Percentiles rank a stretch among this genome's conserved stretches.
Evolutionary conservation across 2,797 vertebrate genomes (phyloP).

Genomic region (Peromyscus nudipes): DNA sequence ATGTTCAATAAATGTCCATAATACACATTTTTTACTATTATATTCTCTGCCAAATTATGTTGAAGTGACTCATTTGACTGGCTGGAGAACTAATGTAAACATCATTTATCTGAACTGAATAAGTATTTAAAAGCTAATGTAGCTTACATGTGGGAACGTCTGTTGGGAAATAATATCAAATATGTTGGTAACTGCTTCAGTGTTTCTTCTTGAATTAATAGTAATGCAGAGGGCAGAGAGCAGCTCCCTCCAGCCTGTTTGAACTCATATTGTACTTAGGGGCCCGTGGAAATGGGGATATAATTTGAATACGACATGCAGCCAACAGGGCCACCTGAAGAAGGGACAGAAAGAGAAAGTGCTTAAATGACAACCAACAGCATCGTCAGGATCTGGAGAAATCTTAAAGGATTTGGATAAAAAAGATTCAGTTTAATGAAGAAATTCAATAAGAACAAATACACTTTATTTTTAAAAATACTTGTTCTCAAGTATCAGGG

Average conservation of each 20-base stretch:
- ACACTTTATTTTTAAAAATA: neutral
- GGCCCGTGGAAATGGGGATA: neutral
- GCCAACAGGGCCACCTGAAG: neutral
- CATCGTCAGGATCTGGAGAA: neutral
- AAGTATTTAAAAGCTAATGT: slow-evolving; percentile 50
- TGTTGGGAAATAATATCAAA: slow-evolving; percentile 24
- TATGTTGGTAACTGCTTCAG: neutral
- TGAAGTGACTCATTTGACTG: slow-evolving; percentile 11
- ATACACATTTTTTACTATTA: neutral
- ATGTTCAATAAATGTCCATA: neutral
- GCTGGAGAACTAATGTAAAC: neutral
- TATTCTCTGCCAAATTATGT: neutral
- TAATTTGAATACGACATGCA: neutral
- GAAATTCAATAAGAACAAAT: neutral
- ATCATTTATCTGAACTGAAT: slow-evolving; percentile 45
- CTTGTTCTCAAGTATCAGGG: neutral
- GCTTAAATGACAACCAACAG: neutral
- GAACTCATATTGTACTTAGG: neutral
- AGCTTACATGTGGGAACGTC: slow-evolving; percentile 16
- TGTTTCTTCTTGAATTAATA: slow-evolving; percentile 7
- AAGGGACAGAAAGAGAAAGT: neutral
- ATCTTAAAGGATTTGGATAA: neutral
- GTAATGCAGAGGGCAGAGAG: neutral
- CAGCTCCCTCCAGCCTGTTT: neutral
- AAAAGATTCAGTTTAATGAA: neutral